A percentile compares a stretch with the other conserved stretches of the same genome.
Evolutionary conservation across 1,140 invertebrate species (phyloP).

Genomic region (Rhopalosiphum padi): DNA sequence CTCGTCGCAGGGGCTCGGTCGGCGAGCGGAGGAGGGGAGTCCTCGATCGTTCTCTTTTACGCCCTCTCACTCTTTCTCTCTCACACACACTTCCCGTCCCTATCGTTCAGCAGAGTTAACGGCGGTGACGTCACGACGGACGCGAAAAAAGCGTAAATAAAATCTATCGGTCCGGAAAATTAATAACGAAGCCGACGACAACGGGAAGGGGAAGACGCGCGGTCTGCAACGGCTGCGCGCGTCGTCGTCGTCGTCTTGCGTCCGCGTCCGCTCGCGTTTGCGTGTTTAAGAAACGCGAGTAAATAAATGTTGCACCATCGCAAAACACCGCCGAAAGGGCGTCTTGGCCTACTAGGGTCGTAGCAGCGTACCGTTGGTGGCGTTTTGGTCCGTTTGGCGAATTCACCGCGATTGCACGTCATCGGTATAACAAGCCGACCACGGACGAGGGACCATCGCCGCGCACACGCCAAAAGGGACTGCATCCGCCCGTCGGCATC

Average conservation of each 20-base stretch:
- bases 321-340: conserved; percentile 35
- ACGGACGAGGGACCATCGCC: neutral
- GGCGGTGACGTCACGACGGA: conserved; percentile 12
- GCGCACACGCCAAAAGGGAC: conserved; percentile 34
- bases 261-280: neutral
- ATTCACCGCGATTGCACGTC: neutral
- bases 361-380: neutral
- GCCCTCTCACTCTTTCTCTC: neutral
- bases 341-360: conserved; percentile 51
- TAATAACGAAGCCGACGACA: neutral
- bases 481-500: neutral
- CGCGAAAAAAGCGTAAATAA: neutral
- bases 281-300: neutral
- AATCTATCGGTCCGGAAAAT: conserved; percentile 32
- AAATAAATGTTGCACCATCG: conserved; percentile 48
- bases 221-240: neutral
- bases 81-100: neutral
- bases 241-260: neutral
- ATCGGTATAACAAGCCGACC: neutral
- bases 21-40: neutral
- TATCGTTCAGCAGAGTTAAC: neutral
- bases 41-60: neutral
- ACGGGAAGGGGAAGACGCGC: neutral
- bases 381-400: neutral
- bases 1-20: neutral